Evolutionary conservation across 2,113 vertebrate genomes (phyloP), one percentile per base, ranked within the genome.

Genomic region (Fregata magnificens): DNA sequence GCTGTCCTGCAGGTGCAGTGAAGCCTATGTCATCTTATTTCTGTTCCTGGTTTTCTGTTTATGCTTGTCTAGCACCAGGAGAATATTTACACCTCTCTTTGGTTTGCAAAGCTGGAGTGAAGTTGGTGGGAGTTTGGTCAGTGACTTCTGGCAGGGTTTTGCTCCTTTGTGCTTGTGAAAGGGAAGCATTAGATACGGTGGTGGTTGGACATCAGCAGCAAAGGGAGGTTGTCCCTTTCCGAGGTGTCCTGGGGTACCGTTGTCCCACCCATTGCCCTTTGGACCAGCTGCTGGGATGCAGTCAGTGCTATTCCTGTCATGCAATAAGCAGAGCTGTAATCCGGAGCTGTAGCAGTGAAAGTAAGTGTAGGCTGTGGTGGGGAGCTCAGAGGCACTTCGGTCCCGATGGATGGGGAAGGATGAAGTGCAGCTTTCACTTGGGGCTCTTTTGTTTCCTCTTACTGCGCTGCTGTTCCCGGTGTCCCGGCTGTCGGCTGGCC

Each of bases 141-240:
- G 10, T 95, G 86, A 25, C 47, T 93, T 53, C 53, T 61, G 59
- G 45, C 42, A 66, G 63, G 45, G 72, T 38, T 86, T 70, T 26
- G 2, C 28, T 63, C 38, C 50, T 45, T 59, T 63, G 20, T 47
- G 52, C 44, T 13, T 53, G 53, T 45, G 71, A 11, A 77, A 20
- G 82, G 49, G 53, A 59, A 52, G 49, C 0, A 0, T 20, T 65
- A 34, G 19, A 4, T 81, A 3, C 5, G 8, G 32, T 16, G 31
- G n/a, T 5, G 28, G 17, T 26, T 6, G 8, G 59, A 26, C 22
- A 53, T 13, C 36, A 32, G 29, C 56, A 61, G 34, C 44, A 50
- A 29, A 40, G 59, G 53, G 55, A 89, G 16, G 10, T 40, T 85
- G 70, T 42, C 53, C 28, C 40, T 90, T 82, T 71, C 65, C 9